A percentile compares a stretch with the other conserved stretches of the same genome.
Evolutionary conservation across 2,113 vertebrate genomes (phyloP).

Genomic region (Brachyhypopomus gauderio): DNA sequence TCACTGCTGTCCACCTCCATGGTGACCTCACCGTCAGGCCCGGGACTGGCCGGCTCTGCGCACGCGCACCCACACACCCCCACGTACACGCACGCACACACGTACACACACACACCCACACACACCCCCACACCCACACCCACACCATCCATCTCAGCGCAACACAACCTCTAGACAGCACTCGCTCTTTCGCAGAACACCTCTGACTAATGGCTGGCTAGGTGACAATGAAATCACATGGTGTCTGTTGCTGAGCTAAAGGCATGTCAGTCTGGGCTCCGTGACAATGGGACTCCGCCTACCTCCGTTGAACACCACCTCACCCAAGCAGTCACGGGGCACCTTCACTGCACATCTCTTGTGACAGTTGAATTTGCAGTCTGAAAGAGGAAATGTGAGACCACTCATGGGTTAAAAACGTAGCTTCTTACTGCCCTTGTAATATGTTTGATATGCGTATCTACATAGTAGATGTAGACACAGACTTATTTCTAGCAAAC

Average conservation of each 20-base stretch:
- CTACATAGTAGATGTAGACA: no score
- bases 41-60: slow-evolving; percentile 89
- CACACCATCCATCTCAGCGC: background rate
- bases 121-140: background rate
- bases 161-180: background rate
- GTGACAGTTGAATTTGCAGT: slow-evolving; percentile 97
- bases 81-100: slow-evolving; percentile 23
- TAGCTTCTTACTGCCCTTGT: background rate
- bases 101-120: slow-evolving; percentile 11
- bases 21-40: slow-evolving; percentile 88
- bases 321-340: slow-evolving; percentile 93
- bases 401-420: no score
- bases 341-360: slow-evolving; percentile 97
- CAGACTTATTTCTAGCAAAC: no score
- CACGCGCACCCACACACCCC: background rate
- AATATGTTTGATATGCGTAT: no score
- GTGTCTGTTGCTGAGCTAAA: background rate
- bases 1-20: slow-evolving; percentile 95
- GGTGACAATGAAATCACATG: background rate
- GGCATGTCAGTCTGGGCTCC: background rate
- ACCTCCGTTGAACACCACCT: slow-evolving; percentile 96
- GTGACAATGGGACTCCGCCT: slow-evolving; percentile 41
- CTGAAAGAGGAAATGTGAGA: slow-evolving; percentile 61
- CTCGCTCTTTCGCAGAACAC: background rate
- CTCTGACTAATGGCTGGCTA: background rate